Evolutionary conservation across 92 coral and sea anemone genomes (phyloP).

Genomic region (Paramuricea clavata): DNA sequence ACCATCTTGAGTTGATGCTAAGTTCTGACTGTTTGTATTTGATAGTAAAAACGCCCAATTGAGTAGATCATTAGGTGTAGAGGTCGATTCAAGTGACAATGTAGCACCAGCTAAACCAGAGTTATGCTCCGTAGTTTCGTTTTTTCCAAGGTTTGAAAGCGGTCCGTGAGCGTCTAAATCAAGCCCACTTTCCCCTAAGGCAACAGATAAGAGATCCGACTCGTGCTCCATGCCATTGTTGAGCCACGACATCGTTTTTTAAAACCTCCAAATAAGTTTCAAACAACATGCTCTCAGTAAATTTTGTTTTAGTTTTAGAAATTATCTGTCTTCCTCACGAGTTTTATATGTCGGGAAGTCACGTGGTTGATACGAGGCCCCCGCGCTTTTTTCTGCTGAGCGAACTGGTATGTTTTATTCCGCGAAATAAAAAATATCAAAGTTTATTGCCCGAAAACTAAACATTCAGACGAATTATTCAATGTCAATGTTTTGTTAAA

Average conservation of each 20-base stretch:
- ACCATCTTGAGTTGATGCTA: slow-evolving; percentile 14
- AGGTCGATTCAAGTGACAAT: slow-evolving; percentile 52
- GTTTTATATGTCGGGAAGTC: slow-evolving; percentile 4
- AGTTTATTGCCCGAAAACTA: neutral
- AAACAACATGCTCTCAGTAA: slow-evolving; percentile 40
- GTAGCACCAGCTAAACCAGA: slow-evolving; percentile 33
- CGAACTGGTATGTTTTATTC: neutral
- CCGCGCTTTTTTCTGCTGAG: slow-evolving; percentile 22
- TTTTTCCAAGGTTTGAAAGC: slow-evolving; percentile 1
- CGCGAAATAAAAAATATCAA: neutral
- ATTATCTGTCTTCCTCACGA: neutral
- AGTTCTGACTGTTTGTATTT: slow-evolving; percentile 3
- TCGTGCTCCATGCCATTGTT: neutral
- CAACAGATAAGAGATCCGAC: slow-evolving; percentile 81
- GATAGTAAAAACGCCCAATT: slow-evolving; percentile 44
- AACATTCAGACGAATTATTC: neutral
- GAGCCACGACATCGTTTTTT: slow-evolving; percentile 27
- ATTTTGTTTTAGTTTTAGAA: slow-evolving; percentile 19
- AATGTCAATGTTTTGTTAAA: neutral
- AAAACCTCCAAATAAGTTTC: neutral
- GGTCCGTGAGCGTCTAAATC: slow-evolving; percentile 70
- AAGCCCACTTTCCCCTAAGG: slow-evolving; percentile 86
- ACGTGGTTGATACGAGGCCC: slow-evolving; percentile 47
- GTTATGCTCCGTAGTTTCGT: slow-evolving; percentile 52
- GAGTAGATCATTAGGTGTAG: slow-evolving; percentile 36